Conservation (phyloP, 2,888 invertebrate genomes). For the Diarsia mendica region DNA sequence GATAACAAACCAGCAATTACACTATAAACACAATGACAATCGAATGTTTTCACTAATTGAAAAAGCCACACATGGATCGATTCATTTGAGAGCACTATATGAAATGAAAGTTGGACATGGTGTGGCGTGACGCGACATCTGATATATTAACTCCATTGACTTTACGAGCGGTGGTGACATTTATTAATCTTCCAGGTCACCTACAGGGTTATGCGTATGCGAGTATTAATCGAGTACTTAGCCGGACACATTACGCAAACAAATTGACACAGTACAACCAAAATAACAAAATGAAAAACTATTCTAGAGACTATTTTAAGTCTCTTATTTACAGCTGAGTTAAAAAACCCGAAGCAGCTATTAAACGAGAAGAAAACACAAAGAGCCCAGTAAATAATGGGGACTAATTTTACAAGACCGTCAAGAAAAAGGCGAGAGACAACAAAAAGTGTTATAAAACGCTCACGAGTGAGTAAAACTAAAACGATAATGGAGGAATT, state of each 20-base stretch:
- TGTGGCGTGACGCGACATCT: slow-evolving; percentile 83
- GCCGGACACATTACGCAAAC: slow-evolving; percentile 71
- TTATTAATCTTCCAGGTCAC: slow-evolving; percentile 86
- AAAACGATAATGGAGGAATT: slow-evolving; percentile 87
- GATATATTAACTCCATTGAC: slow-evolving; percentile 88
- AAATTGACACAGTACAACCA: slow-evolving; percentile 56
- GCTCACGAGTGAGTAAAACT: slow-evolving; percentile 78
- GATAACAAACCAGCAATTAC: slow-evolving; percentile 89
- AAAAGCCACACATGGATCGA: slow-evolving; percentile 86
- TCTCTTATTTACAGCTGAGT: slow-evolving; percentile 2
- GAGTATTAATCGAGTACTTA: slow-evolving; percentile 79
- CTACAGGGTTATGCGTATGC: slow-evolving; percentile 75
- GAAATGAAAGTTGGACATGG: slow-evolving; percentile 84
- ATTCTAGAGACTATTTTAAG: slow-evolving; percentile 2
- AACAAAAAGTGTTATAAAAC: slow-evolving; percentile 72
- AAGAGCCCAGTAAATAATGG: slow-evolving; percentile 53
- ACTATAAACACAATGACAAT: slow-evolving; percentile 89
- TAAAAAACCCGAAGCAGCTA: slow-evolving; percentile 16
- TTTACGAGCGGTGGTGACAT: slow-evolving; percentile 85
- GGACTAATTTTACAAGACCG: slow-evolving; percentile 45
- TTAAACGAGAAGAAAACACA: slow-evolving; percentile 31
- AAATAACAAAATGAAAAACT: slow-evolving; percentile 3
- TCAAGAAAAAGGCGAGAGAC: slow-evolving; percentile 55
- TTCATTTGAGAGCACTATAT: slow-evolving; percentile 88
- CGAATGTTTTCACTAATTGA: slow-evolving; percentile 89